phyloP scores from a whole-genome alignment of 2,888 invertebrate genomes.

The Hipparchia sbordonii region DNA sequence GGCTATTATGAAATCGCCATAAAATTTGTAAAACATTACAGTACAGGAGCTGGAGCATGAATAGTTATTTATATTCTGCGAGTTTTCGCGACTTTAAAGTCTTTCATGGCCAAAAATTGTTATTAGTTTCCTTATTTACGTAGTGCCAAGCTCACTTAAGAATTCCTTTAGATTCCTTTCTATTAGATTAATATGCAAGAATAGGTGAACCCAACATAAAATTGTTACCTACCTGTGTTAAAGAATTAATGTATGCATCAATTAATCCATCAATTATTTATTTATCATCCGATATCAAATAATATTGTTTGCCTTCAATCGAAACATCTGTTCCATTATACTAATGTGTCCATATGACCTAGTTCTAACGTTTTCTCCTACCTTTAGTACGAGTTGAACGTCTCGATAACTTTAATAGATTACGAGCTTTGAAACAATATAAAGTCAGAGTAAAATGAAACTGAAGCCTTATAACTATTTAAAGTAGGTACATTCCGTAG shows the following conservation, averaged over 20 bases:
- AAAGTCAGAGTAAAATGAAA: not conserved
- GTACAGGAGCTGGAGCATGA: constrained; percentile 4
- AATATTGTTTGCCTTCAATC: constrained; percentile 10
- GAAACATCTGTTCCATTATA: constrained; percentile 23
- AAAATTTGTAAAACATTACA: constrained; percentile 28
- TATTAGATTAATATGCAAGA: not conserved
- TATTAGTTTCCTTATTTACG: not conserved
- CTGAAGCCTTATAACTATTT: not conserved
- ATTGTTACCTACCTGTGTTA: not conserved
- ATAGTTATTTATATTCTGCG: not conserved
- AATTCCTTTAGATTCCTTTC: no score
- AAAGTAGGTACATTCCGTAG: no score
- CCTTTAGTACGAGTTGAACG: not conserved
- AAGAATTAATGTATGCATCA: not conserved
- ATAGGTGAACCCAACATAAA: not conserved
- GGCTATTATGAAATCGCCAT: constrained; percentile 35
- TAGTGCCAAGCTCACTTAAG: no score
- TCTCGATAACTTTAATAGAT: not conserved
- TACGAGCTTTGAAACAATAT: not conserved
- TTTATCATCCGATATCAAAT: constrained; percentile 4
- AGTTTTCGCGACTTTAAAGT: not conserved
- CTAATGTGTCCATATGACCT: constrained; percentile 20
- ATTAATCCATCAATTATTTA: constrained; percentile 9
- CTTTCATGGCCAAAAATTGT: not conserved
- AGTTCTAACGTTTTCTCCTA: constrained; percentile 14